A percentile compares a stretch with the other conserved stretches of the same genome.
phyloP scores from a whole-genome alignment of 2,113 vertebrate species.

The Stigmatopora argus region DNA sequence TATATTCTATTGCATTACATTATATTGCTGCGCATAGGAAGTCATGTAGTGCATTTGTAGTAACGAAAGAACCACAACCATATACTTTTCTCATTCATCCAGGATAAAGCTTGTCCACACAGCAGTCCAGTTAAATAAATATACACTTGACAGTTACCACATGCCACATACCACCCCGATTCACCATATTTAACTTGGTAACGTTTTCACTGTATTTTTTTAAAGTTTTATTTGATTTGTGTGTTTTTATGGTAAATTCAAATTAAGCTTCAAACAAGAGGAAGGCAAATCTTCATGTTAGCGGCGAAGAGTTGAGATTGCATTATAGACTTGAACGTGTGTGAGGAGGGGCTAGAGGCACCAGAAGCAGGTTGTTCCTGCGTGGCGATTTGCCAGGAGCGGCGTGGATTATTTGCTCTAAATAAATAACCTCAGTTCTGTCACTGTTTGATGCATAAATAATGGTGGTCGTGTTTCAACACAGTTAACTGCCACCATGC shows the following conservation, averaged over 20 bases:
- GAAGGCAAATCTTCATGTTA: conserved; percentile 31
- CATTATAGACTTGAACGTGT: conserved; percentile 37
- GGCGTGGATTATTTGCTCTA: conserved; percentile 51
- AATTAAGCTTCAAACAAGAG: conserved; percentile 30
- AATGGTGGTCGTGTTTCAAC: conserved; percentile 40
- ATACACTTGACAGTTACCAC: not conserved
- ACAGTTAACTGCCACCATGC: conserved; percentile 25
- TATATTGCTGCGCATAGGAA: conserved; percentile 40
- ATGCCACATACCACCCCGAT: not conserved
- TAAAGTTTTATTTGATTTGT: too few species aligned
- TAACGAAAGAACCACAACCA: conserved; percentile 18
- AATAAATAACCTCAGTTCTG: conserved; percentile 43
- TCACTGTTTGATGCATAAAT: conserved; percentile 52
- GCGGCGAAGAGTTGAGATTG: conserved; percentile 9
- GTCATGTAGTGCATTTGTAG: conserved; percentile 50
- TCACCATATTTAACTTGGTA: not conserved
- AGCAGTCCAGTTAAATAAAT: conserved; percentile 3
- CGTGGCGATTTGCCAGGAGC: conserved; percentile 47
- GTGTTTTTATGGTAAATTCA: conserved; percentile 7
- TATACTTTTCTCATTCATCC: conserved; percentile 16
- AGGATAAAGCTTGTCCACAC: conserved; percentile 13
- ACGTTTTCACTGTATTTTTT: not conserved
- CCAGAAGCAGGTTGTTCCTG: conserved; percentile 34
- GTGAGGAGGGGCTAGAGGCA: conserved; percentile 6
- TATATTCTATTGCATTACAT: conserved; percentile 14